Evolutionary conservation across 2,797 vertebrate species (phyloP).

Genomic region (Lepidocolaptes lacrymiger): DNA sequence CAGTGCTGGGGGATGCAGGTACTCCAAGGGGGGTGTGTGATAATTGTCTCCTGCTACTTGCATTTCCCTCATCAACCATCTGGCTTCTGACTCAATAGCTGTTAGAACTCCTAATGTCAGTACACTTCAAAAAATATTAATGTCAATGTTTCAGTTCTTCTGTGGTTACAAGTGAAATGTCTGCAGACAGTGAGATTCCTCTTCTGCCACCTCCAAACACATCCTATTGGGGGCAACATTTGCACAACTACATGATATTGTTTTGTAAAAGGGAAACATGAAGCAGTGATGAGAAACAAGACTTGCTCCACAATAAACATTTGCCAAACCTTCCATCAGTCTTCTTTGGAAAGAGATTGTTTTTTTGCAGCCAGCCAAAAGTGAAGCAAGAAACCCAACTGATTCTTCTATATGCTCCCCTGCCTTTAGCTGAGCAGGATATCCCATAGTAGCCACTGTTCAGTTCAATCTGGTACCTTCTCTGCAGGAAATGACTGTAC

Average conservation of each 20-base stretch:
- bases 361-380: conserved; percentile 23
- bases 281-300: background rate
- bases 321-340: background rate
- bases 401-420: background rate
- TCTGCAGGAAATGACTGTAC: background rate
- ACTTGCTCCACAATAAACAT: background rate
- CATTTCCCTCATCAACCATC: background rate
- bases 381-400: background rate
- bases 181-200: background rate
- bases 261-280: background rate
- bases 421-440: background rate
- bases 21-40: background rate
- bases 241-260: background rate
- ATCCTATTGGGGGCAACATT: background rate
- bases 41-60: background rate
- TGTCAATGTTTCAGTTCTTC: background rate
- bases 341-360: conserved; percentile 21
- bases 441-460: background rate
- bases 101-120: background rate
- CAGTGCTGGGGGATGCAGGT: background rate
- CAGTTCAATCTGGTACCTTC: background rate
- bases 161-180: background rate
- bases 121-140: background rate
- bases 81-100: background rate
- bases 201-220: background rate